Conservation (phyloP, 1,140 invertebrate genomes). For the Hylyphantes graminicola region DNA sequence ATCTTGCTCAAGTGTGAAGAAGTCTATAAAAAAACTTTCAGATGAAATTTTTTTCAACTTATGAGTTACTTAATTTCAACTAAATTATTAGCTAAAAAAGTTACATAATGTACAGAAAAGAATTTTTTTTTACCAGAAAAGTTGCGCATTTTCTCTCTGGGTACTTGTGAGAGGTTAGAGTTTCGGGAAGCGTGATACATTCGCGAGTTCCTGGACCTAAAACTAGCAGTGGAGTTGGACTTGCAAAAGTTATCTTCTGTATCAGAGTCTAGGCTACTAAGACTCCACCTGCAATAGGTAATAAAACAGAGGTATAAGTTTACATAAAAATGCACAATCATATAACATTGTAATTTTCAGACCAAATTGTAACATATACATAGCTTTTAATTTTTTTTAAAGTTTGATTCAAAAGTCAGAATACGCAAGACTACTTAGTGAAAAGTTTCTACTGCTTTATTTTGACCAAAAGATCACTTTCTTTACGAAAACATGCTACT, state of each 20-base stretch:
- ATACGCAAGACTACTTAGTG: too few relatives aligned
- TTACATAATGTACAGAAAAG: neutral
- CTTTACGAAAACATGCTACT: too few relatives aligned
- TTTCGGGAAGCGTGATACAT: slow-evolving; percentile 31
- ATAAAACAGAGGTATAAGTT: neutral
- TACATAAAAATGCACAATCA: neutral
- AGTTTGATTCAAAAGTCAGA: too few relatives aligned
- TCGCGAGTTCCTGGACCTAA: slow-evolving; percentile 32
- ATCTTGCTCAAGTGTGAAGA: too few relatives aligned
- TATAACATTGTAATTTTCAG: neutral
- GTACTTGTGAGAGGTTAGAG: slow-evolving; percentile 22
- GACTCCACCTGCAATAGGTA: slow-evolving; percentile 72
- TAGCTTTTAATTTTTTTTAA: too few relatives aligned
- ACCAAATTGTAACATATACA: neutral
- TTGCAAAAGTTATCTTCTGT: slow-evolving; percentile 70
- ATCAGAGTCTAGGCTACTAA: slow-evolving; percentile 81
- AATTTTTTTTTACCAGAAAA: slow-evolving; percentile 33
- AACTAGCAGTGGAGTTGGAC: slow-evolving; percentile 43
- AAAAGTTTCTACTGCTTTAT: too few relatives aligned
- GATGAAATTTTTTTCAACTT: too few relatives aligned
- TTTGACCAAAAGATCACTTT: too few relatives aligned
- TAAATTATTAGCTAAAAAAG: too few relatives aligned
- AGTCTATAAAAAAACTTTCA: too few relatives aligned
- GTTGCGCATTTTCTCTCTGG: slow-evolving; percentile 33
- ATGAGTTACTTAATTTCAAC: too few relatives aligned